These are phyloP conservation scores for Dicroscelio sp. DNA, from an alignment of 2,888 invertebrate species.

Conservation along the genomic window DNA sequence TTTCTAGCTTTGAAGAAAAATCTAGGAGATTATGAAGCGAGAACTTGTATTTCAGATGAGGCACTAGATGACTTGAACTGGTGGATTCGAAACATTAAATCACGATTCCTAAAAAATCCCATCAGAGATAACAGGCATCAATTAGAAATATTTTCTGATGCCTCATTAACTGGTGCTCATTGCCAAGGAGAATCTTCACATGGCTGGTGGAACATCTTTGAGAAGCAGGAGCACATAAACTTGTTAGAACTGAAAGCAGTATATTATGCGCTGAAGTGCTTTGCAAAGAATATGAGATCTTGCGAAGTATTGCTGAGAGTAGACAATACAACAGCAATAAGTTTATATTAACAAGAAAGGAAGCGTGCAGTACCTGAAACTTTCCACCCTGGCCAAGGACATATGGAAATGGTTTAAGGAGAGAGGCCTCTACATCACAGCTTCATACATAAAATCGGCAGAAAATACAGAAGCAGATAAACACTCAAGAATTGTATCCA, in stretches of 20 bases:
- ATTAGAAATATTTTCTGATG: background rate
- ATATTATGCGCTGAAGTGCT: background rate
- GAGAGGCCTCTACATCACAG: background rate
- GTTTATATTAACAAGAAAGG: conserved; percentile 15
- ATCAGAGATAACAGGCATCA: background rate
- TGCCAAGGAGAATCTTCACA: background rate
- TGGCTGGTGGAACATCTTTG: background rate
- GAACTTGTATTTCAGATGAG: background rate
- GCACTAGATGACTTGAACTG: background rate
- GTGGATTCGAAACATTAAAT: background rate
- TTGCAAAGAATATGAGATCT: background rate
- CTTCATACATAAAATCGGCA: background rate
- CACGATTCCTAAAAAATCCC: background rate
- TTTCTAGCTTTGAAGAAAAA: background rate
- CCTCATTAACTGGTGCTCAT: conserved; percentile 1
- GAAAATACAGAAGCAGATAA: background rate
- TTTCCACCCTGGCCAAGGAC: background rate
- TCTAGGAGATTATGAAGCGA: background rate
- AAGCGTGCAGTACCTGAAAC: background rate
- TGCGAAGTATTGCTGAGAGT: conserved; percentile 19
- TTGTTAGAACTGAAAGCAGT: background rate
- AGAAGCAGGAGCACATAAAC: background rate
- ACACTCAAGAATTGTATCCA: background rate
- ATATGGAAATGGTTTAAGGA: conserved; percentile 33
- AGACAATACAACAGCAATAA: conserved; percentile 27